Conservation (phyloP, 2,797 vertebrate species). For the Esox masquinongy region DNA sequence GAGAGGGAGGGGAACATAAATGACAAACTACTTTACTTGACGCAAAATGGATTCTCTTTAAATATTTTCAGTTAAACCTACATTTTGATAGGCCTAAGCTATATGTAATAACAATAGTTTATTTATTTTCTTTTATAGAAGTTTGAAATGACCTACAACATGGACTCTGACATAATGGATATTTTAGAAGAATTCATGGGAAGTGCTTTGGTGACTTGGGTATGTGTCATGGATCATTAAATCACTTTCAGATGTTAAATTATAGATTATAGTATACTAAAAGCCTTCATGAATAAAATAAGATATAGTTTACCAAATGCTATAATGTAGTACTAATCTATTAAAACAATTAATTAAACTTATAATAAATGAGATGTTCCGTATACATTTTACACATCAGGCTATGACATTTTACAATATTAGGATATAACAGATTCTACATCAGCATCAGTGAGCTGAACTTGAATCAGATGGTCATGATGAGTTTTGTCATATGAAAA, state of each 20-base stretch:
- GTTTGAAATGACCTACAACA: constrained; percentile 44
- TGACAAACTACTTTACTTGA: constrained; percentile 57
- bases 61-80: not conserved
- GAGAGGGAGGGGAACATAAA: constrained; percentile 51
- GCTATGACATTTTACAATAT: not conserved
- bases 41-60: constrained; percentile 52
- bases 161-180: constrained; percentile 75
- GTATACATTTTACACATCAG: too few species aligned
- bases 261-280: not conserved
- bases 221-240: constrained; percentile 66
- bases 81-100: too few species aligned
- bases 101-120: constrained; percentile 9
- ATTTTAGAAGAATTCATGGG: constrained; percentile 81
- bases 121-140: not conserved
- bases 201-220: constrained; percentile 79
- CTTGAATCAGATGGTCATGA: not conserved
- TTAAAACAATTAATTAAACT: too few species aligned
- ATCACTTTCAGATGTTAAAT: constrained; percentile 39
- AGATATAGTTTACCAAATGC: too few species aligned
- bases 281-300: not conserved
- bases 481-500: constrained; percentile 3
- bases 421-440: not conserved
- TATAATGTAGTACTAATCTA: too few species aligned
- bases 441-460: not conserved
- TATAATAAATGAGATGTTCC: too few species aligned